Evolutionary conservation across 2,113 vertebrate species (phyloP), one percentile per base, ranked within the genome.

Genomic region (Myrmophylax atrothorax): DNA sequence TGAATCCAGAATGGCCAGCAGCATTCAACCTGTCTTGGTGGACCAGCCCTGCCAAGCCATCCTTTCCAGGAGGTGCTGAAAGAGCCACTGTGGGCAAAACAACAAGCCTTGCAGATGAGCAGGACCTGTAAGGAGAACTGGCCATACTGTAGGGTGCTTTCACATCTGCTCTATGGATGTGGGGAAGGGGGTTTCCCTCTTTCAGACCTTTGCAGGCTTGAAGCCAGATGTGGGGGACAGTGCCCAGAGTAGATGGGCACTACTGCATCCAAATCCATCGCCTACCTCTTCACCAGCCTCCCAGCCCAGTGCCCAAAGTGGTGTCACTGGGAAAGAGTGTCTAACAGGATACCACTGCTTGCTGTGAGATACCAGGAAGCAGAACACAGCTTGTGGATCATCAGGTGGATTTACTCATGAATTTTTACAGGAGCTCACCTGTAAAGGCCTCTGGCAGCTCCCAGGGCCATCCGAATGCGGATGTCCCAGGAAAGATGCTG

Each of bases 391-490:
- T 46, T 67, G 52, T n/a, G 73, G 50, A 9, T 37, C 2, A 0
- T 20, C 22, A 31, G 20, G 14, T 10, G 42, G n/a, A 56, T 11
- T 78, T 15, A 14, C 12, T 28, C 19, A 24, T 38, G 2, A 8
- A 1, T 23, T 33, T 15, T 12, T 4, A 6, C 2, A 52, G 81
- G 9, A 38, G 12, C 96, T 94, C 93, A 99, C 99, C 98, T 97
- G 97, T 99, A 99, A 12, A 99, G 97, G 58, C 99, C 99, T 63
- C 92, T 96, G n/a, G 98, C 98, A 0, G 99, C 99, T 38, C 98
- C 98, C 64, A 98, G 87, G 40, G 97, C 97, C 97, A 99, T 99
- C 6, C 89, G n/a, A 14, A 98, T 93, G 64, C 98, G 98, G 35
- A 70, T 62, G 7, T 92, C 87, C 97, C 98, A 98, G 20, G 95